These are phyloP conservation scores for Origma solitaria DNA, from an alignment of 2,113 vertebrate species.

Conservation along the genomic window DNA sequence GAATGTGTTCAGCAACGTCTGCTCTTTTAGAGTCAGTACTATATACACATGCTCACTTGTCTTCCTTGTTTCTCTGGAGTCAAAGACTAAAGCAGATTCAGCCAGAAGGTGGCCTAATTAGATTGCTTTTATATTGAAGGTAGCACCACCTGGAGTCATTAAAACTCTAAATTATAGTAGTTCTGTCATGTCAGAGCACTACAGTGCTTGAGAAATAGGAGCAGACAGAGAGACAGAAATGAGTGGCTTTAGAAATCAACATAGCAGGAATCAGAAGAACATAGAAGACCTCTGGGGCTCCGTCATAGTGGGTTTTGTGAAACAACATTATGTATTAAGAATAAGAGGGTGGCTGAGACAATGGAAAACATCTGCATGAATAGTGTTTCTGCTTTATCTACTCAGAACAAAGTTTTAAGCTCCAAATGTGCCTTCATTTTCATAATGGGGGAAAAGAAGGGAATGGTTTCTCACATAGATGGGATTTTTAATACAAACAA, in stretches of 20 bases:
- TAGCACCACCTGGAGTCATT: conserved; percentile 14
- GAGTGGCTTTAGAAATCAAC: not conserved
- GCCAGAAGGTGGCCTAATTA: conserved; percentile 68
- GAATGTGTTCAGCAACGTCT: not conserved
- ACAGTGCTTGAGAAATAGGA: not conserved
- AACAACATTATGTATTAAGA: not conserved
- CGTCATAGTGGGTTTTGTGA: not conserved
- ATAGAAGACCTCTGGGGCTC: not conserved
- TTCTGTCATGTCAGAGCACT: not conserved
- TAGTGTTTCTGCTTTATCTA: not conserved
- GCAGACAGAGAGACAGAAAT: not conserved
- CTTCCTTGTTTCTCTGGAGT: not conserved
- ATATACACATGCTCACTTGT: not conserved
- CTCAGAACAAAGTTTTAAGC: not conserved
- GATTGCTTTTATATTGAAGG: conserved; percentile 61
- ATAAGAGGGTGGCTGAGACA: not conserved
- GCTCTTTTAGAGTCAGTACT: not conserved
- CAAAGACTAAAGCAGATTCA: conserved; percentile 41
- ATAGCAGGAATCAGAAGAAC: not conserved
- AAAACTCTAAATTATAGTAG: not conserved
- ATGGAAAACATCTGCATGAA: not conserved
- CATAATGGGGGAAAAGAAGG: not conserved
- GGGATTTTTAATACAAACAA: not conserved
- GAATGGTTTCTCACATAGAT: not conserved
- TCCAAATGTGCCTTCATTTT: not conserved